A percentile compares a stretch with the other conserved stretches of the same genome.
Conservation (phyloP, 2,797 vertebrate genomes). For the Argyrosomus regius region DNA sequence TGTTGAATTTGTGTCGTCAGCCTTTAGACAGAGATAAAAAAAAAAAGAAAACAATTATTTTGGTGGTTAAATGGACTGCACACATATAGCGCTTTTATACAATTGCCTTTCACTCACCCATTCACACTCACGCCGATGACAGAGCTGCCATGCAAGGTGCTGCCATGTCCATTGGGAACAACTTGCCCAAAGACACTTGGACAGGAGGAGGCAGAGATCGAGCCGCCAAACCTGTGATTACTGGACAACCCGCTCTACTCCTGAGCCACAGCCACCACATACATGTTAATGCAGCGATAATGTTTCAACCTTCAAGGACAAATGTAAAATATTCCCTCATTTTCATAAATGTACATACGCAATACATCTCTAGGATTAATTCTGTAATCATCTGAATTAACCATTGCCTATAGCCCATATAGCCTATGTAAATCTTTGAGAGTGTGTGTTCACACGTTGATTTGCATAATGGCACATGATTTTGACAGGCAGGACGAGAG, state of each 20-base stretch:
- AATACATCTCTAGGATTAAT: slow-evolving; percentile 53
- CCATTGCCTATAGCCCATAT: slow-evolving; percentile 64
- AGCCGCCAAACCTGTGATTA: slow-evolving; percentile 9
- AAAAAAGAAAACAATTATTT: slow-evolving; percentile 2
- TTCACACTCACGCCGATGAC: not conserved
- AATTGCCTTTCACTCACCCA: not conserved
- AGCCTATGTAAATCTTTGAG: slow-evolving; percentile 76
- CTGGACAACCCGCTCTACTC: not conserved
- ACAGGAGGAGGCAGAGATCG: slow-evolving; percentile 3
- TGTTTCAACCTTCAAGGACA: slow-evolving; percentile 51
- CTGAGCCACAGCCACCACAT: slow-evolving; percentile 16
- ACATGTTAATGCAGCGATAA: slow-evolving; percentile 27
- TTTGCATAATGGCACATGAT: slow-evolving; percentile 85
- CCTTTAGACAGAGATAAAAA: not conserved
- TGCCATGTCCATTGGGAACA: not conserved
- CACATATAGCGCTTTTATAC: not conserved
- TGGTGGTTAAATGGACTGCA: not conserved
- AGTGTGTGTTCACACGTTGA: slow-evolving; percentile 77
- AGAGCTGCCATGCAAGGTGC: not conserved
- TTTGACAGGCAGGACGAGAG: slow-evolving; percentile 76
- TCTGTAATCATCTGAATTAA: slow-evolving; percentile 69
- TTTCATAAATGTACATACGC: slow-evolving; percentile 54
- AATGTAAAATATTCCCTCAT: slow-evolving; percentile 50
- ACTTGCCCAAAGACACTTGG: not conserved
- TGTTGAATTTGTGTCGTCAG: slow-evolving; percentile 1